Evolutionary conservation across 2,888 invertebrate genomes (phyloP).

Genomic region (Schizotus pectinicornis): DNA sequence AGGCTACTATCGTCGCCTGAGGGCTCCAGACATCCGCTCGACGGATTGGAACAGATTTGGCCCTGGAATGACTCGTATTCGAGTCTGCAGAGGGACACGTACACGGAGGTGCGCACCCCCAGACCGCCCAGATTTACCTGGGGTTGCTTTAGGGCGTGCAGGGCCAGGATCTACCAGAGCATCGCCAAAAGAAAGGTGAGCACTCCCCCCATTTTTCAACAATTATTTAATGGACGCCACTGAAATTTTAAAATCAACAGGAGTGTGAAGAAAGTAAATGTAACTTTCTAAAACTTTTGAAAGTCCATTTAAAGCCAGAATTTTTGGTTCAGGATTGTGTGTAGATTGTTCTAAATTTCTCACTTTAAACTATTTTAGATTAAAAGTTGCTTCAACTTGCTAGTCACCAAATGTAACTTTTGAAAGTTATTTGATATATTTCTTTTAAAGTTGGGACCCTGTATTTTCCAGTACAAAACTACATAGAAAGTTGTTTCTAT

Average conservation of each 20-base stretch:
- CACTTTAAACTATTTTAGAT: too few relatives aligned
- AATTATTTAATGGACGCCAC: too few relatives aligned
- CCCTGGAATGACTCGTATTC: conserved; percentile 58
- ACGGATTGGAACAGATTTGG: conserved; percentile 64
- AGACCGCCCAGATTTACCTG: conserved; percentile 65
- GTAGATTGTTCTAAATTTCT: too few relatives aligned
- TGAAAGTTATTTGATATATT: too few relatives aligned
- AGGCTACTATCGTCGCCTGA: conserved; percentile 83
- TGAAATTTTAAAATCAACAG: too few relatives aligned
- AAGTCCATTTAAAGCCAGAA: too few relatives aligned
- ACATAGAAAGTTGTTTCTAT: too few relatives aligned
- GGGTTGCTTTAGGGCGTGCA: conserved; percentile 79
- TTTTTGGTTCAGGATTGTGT: too few relatives aligned
- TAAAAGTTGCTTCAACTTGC: too few relatives aligned
- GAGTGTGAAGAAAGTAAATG: neutral
- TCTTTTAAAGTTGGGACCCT: too few relatives aligned
- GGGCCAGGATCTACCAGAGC: conserved; percentile 78
- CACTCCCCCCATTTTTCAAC: neutral
- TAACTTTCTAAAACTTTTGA: neutral
- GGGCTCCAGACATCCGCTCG: conserved; percentile 78
- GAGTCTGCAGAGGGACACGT: conserved; percentile 54
- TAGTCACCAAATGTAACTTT: too few relatives aligned
- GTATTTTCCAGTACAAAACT: too few relatives aligned
- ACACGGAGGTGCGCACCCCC: conserved; percentile 56
- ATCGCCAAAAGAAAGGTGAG: conserved; percentile 79